phyloP scores from a whole-genome alignment of 1,140 invertebrate species.

The Orussus abietinus region DNA sequence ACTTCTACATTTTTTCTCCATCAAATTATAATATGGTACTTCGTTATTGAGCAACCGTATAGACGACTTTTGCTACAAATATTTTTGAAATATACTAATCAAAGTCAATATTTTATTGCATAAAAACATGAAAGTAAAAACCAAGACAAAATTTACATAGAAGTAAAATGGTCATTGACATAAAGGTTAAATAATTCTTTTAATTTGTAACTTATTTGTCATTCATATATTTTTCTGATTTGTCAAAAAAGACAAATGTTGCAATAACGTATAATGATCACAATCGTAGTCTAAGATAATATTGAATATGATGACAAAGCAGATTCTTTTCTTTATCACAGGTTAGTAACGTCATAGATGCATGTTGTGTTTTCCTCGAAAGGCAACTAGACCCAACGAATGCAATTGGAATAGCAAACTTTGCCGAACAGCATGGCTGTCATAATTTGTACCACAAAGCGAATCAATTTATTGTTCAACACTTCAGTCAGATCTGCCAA shows the following conservation, averaged over 20 bases:
- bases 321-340: constrained; percentile 37
- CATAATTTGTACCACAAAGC: constrained; percentile 78
- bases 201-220: not conserved
- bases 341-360: constrained; percentile 85
- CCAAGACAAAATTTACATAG: too few species aligned
- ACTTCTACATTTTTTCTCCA: too few species aligned
- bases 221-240: constrained; percentile 1
- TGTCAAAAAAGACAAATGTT: constrained; percentile 2
- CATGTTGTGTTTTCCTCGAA: constrained; percentile 86
- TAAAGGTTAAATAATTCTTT: too few species aligned
- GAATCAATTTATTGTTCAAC: constrained; percentile 83
- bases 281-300: not conserved
- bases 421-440: constrained; percentile 88
- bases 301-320: constrained; percentile 1
- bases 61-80: too few species aligned
- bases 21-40: too few species aligned
- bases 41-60: too few species aligned
- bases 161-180: too few species aligned
- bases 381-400: constrained; percentile 88
- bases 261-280: too few species aligned
- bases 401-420: constrained; percentile 88
- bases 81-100: too few species aligned
- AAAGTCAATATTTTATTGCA: too few species aligned
- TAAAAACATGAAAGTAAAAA: too few species aligned
- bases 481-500: constrained; percentile 85